phyloP scores from a whole-genome alignment of 23 tunicate species.

The Pegea sp. region DNA sequence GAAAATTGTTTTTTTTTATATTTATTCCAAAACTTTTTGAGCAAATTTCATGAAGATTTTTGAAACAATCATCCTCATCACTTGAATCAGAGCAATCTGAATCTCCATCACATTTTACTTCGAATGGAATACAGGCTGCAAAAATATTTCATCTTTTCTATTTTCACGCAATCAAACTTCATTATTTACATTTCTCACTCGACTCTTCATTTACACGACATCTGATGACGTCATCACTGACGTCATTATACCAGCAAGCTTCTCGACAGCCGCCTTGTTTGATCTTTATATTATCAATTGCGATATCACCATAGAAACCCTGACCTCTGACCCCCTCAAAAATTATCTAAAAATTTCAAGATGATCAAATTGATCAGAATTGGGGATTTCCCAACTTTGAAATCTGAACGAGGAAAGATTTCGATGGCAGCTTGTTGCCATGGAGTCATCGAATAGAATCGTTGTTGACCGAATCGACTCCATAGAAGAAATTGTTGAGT shows the following conservation, averaged over 20 bases:
- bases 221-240: no score
- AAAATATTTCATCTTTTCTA: no score
- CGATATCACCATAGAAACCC: conserved; percentile 47
- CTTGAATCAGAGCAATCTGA: conserved; percentile 28
- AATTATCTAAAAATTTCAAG: conserved; percentile 16
- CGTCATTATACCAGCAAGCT: conserved; percentile 4
- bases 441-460: conserved; percentile 4
- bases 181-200: no score
- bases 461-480: conserved; percentile 44
- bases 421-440: conserved; percentile 40
- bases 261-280: conserved; percentile 20
- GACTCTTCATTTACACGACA: no score
- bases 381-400: conserved; percentile 23
- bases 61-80: conserved; percentile 28
- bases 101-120: conserved; percentile 39
- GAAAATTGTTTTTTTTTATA: no score
- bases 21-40: no score
- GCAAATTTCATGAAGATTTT: no score
- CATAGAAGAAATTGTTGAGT: conserved; percentile 40
- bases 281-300: conserved; percentile 43
- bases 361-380: neutral
- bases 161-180: no score
- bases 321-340: conserved; percentile 69
- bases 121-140: conserved; percentile 30
- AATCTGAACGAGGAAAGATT: conserved; percentile 37